Base-by-base conservation (phyloP, 2,888 invertebrate genomes). In the Troilus luridus region DNA sequence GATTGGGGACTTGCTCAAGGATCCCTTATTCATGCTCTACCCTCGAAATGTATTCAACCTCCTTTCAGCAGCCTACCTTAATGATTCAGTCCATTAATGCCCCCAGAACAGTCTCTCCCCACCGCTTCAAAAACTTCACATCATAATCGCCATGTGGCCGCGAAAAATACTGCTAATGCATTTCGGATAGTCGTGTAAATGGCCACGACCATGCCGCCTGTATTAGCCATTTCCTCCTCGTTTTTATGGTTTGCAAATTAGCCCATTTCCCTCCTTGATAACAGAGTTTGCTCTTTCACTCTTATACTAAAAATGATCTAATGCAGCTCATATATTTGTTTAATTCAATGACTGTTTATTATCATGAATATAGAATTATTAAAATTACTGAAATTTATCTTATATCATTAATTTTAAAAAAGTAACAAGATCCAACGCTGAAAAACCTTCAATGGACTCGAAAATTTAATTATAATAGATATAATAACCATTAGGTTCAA, bases 61-160 rank as follows among this genome's bases (percentile, higher is more conserved):
- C 72, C 72, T 41, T 19, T 41, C 72, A 41, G 72, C 72, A 77
- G 72, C 41, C 8, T 77, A 77, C 72, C 72, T 77, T 77, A 77
- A 77, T 77, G 72, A 77, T 77, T 77, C 72, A 77, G 72, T 77
- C 72, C 72, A 77, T 77, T 77, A 77, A 77, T 77, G 72, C 72
- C 72, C 17, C 41, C 27, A 77, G 41, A 77, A 77, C 72, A 77
- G 72, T 77, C 72, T 19, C 72, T 77, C 72, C 72, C 72, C 27
- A 41, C 67, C 0, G 27, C 72, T 77, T 41, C 72, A 77, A 77
- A 77, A 77, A 77, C 27, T 77, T 24, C 27, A 77, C 72, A 77
- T 77, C 72, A 77, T 77, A 77, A 77, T 77, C 72, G 72, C 72
- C 72, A 77, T 41, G 72, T 77, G 72, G 27, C 72, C 27, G 72